These are phyloP conservation scores for Paguma larvata DNA, from an alignment of 2,797 vertebrate genomes.

Conservation along the genomic window DNA sequence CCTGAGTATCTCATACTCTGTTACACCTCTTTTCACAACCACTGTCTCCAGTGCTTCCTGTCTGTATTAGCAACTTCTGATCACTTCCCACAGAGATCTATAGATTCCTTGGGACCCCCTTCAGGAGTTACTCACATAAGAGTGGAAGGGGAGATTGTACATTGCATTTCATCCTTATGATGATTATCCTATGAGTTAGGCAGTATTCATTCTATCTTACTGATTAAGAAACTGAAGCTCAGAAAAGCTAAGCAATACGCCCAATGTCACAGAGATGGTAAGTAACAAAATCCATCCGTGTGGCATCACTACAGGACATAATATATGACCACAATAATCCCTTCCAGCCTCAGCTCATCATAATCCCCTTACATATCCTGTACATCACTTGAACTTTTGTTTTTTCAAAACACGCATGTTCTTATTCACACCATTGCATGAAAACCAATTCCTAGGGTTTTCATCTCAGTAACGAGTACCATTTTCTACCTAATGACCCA, in stretches of 20 bases:
- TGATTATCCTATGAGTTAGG: not conserved
- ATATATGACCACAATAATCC: not conserved
- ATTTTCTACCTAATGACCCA: not conserved
- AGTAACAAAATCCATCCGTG: not conserved
- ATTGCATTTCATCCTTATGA: not conserved
- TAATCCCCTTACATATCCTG: not conserved
- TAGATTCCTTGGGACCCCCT: not conserved
- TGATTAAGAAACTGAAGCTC: not conserved
- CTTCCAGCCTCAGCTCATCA: not conserved
- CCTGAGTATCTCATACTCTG: not conserved
- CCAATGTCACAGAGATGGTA: not conserved
- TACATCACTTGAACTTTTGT: not conserved
- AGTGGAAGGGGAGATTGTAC: not conserved
- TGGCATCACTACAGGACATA: not conserved
- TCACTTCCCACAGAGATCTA: not conserved
- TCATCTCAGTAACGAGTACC: not conserved
- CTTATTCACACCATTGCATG: not conserved
- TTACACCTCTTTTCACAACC: not conserved
- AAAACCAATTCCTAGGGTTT: not conserved
- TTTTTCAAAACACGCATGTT: not conserved
- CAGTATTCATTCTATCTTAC: not conserved
- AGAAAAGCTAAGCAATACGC: not conserved
- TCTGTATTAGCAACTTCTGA: not conserved
- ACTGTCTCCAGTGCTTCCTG: not conserved
- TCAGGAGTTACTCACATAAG: not conserved